Evolutionary conservation across 2,888 invertebrate genomes (phyloP).

Genomic region (Macrophya annulata): DNA sequence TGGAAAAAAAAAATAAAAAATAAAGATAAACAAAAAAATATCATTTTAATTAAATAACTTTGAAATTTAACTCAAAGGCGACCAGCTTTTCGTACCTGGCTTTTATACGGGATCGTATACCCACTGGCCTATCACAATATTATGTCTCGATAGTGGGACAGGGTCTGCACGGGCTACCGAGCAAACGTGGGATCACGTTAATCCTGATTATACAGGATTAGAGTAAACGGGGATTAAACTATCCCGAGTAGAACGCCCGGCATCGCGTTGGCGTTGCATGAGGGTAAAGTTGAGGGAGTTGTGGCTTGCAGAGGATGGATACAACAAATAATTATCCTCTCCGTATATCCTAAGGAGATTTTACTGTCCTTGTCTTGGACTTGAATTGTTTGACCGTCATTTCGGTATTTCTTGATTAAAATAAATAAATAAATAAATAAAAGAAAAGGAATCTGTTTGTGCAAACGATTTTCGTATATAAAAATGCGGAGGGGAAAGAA

Average conservation of each 20-base stretch:
- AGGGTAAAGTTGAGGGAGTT: slow-evolving; percentile 29
- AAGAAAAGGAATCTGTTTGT: too few species aligned
- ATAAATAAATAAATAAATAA: too few species aligned
- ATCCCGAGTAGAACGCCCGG: slow-evolving; percentile 33
- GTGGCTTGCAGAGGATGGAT: slow-evolving; percentile 21
- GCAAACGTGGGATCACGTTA: slow-evolving; percentile 58
- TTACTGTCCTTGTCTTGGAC: not conserved
- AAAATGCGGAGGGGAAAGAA: not conserved
- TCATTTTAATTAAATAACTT: not conserved
- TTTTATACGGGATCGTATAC: not conserved
- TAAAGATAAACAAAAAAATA: too few species aligned
- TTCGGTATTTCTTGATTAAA: too few species aligned
- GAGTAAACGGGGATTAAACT: slow-evolving; percentile 63
- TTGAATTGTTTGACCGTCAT: not conserved
- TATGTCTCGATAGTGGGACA: slow-evolving; percentile 31
- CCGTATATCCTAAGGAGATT: not conserved
- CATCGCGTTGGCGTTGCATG: slow-evolving; percentile 18
- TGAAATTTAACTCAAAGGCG: not conserved
- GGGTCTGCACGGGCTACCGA: slow-evolving; percentile 42
- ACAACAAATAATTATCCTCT: not conserved
- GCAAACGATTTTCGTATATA: too few species aligned
- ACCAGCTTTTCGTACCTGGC: not conserved
- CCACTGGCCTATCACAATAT: slow-evolving; percentile 18
- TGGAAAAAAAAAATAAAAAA: not conserved
- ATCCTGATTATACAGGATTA: slow-evolving; percentile 60